Base-by-base conservation (phyloP, 2,797 vertebrate genomes). In the Scomberomorus guttatus region DNA sequence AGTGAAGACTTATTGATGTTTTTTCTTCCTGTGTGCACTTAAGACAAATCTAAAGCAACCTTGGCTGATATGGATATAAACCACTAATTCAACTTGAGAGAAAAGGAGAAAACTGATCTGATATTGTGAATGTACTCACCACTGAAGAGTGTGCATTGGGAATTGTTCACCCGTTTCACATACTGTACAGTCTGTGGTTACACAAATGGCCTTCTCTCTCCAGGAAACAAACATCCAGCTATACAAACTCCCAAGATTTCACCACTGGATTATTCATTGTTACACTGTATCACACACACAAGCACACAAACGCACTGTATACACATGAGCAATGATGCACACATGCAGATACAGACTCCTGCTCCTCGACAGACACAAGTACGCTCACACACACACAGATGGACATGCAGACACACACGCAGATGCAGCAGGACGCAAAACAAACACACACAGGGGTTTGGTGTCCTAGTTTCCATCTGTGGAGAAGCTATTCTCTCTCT, bases 391-490 rank as follows among this genome's bases (percentile, higher is more conserved):
- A 39, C 75, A 80, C 78, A 51, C 67, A 78, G 55, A 75, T 58
- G 82, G 74, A 52, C 51, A 34, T 32, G 27, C 60, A 86, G 65
- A 86, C 56, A 74, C 72, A 74, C 69, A 68, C 65, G 12, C 82
- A 77, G 77, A 91, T 84, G 77, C 87, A 86, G 87, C 77, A 81
- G 71, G 80, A 87, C 29, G 70, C 81, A 78, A 92, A 91, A 87
- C 83, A 90, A 90, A 92, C 85, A 87, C 88, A 87, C 91, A 90
- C 86, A 82, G 74, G 89, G 88, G 86, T 89, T 90, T 89, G 85
- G 87, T 94, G 94, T 94, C 94, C 94, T 94, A 94, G 82, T 93
- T 95, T 94, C 88, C 90, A 88, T 91, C 89, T 90, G 90, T 85
- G 83, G 88, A 91, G 88, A 90, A 82, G 86, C 89, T 92, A 81